Evolutionary conservation across 2,113 vertebrate genomes (phyloP).

Genomic region (Murina feae): DNA sequence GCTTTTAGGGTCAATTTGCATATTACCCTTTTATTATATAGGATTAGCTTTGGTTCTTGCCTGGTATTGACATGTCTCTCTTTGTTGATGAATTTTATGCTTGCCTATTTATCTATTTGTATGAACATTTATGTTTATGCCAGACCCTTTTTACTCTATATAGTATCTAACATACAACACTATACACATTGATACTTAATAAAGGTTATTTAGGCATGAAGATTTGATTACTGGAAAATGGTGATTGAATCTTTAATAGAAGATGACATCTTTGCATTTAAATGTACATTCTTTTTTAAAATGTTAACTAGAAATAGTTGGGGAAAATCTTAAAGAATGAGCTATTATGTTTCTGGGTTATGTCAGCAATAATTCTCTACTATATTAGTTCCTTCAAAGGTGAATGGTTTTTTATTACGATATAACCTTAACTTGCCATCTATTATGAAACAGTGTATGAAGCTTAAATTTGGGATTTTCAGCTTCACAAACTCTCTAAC

Average conservation of each 20-base stretch:
- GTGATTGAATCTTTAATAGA: conserved; percentile 33
- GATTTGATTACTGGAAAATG: conserved; percentile 57
- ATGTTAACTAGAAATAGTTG: conserved; percentile 21
- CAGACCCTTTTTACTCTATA: background rate
- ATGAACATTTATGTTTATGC: background rate
- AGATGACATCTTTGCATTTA: conserved; percentile 48
- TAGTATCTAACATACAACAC: background rate
- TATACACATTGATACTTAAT: conserved; percentile 43
- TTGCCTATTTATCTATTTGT: background rate
- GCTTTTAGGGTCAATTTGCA: too few relatives aligned
- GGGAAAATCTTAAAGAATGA: conserved; percentile 27
- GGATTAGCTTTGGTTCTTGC: conserved; percentile 20
- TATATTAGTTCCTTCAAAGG: conserved; percentile 55
- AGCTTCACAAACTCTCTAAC: conserved; percentile 58
- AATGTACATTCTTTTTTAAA: conserved; percentile 6
- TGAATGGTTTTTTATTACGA: conserved; percentile 51
- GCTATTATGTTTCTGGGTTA: conserved; percentile 49
- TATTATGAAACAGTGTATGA: conserved; percentile 46
- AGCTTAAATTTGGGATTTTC: conserved; percentile 53
- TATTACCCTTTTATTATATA: too few relatives aligned
- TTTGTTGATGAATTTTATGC: background rate
- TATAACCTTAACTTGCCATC: conserved; percentile 64
- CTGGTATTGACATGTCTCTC: background rate
- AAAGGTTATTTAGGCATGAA: conserved; percentile 61
- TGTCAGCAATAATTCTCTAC: conserved; percentile 48